Base-by-base conservation (phyloP, 2,888 invertebrate genomes). In the Bruchidius siliquastri region DNA sequence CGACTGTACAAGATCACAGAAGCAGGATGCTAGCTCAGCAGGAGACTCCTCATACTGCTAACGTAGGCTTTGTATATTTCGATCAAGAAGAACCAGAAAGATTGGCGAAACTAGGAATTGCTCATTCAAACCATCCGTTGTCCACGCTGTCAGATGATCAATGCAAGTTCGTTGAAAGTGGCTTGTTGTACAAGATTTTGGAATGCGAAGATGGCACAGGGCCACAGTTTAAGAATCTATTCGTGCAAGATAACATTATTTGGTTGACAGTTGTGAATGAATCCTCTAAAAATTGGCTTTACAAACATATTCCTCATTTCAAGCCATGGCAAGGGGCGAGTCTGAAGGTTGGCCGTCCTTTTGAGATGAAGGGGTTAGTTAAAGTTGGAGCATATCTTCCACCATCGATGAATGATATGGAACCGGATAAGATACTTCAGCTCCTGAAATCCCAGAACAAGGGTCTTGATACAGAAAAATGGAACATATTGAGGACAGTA, bases 201-300 rank as follows among this genome's bases (percentile, higher is more conserved):
- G 66, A 71, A 66, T 49, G 71, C 20, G 4, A 49, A 21, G 20
- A 49, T 21, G 71, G 71, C 2, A 71, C 49, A n/a, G 71, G 66
- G 2, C 71, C 66, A 4, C 49, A 71, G 20, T 71, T 71, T 20
- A 66, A 71, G 22, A 21, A 49, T n/a, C n/a, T 30, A 10, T 71
- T 21, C n/a, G 20, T 22, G 13, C 18, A 71, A 20, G 49, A 66
- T 4, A 67, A 67, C 10, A 3, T 71, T 18, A 21, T 49, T 20
- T 71, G 20, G n/a, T 21, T 71, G 20, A 71, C 66, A 49, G 21
- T 21, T 67, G 71, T 66, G 20, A 71, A 71, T 22, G 71, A 71
- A 8, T 49, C 6, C 13, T 49, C 49, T 49, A 18, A 1, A 49
- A 49, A 8, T 13, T 49, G 49, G 49, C 49, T 49, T 49, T 49